These are phyloP conservation scores for Daktulosphaira vitifoliae DNA, from an alignment of 1,140 invertebrate species.

Conservation along the genomic window DNA sequence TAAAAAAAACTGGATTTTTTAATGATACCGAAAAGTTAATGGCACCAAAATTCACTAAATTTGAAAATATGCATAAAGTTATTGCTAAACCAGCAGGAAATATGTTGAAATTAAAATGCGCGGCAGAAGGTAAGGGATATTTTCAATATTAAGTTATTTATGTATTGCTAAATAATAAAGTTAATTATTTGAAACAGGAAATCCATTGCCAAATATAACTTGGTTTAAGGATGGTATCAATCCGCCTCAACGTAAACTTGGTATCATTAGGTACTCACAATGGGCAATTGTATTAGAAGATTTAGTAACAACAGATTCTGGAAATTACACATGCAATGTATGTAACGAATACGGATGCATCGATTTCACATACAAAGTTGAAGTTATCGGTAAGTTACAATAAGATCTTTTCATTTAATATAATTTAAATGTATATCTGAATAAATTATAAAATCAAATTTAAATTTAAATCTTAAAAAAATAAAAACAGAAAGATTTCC, in stretches of 20 bases:
- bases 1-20: conserved; percentile 6
- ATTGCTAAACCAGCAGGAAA: conserved; percentile 60
- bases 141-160: too few species aligned
- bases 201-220: conserved; percentile 64
- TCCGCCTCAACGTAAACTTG: conserved; percentile 52
- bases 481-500: conserved; percentile 60
- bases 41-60: conserved; percentile 45
- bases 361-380: conserved; percentile 60
- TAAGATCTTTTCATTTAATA: background rate
- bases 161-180: too few species aligned
- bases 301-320: conserved; percentile 63
- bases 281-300: conserved; percentile 66
- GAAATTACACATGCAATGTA: conserved; percentile 77
- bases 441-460: too few species aligned
- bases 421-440: conserved; percentile 24
- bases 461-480: background rate
- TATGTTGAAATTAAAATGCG: conserved; percentile 55
- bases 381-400: conserved; percentile 60
- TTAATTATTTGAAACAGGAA: too few species aligned
- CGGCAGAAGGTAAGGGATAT: conserved; percentile 46
- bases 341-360: conserved; percentile 71
- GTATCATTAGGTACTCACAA: conserved; percentile 51
- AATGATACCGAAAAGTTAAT: background rate
- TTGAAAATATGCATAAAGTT: conserved; percentile 46
- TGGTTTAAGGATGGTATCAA: conserved; percentile 66